These are phyloP conservation scores for Calameuta filiformis DNA, from an alignment of 2,888 invertebrate genomes.

Conservation along the genomic window DNA sequence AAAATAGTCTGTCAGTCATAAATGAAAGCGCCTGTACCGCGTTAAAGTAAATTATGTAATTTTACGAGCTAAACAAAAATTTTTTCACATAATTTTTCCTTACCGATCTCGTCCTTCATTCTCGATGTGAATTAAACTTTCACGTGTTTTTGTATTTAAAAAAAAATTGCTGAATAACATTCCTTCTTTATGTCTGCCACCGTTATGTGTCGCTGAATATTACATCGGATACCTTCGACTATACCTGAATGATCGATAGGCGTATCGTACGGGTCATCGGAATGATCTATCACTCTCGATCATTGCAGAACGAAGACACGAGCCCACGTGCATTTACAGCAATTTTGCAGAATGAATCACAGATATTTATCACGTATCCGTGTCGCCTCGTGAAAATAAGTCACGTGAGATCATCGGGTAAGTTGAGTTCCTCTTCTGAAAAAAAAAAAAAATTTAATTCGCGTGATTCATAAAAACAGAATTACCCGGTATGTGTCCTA, in stretches of 20 bases:
- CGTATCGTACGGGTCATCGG: not conserved
- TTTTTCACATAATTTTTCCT: not conserved
- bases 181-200: not conserved
- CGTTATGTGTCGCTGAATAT: not conserved
- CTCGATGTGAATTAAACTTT: not conserved
- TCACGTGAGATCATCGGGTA: not conserved
- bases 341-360: not conserved
- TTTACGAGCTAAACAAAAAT: not conserved
- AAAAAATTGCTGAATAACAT: not conserved
- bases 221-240: not conserved
- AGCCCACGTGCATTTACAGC: not conserved
- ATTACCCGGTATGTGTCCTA: not conserved
- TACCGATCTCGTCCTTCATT: not conserved
- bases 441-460: too few species aligned
- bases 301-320: not conserved
- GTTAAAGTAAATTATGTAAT: not conserved
- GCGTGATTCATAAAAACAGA: not conserved
- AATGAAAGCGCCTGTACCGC: not conserved
- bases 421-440: not conserved
- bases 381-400: not conserved
- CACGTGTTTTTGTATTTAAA: not conserved
- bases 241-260: not conserved
- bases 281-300: not conserved
- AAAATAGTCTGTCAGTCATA: not conserved
- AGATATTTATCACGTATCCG: not conserved